A percentile compares a stretch with the other conserved stretches of the same genome.
These are phyloP conservation scores for Leucophenga varia DNA, from an alignment of 1,140 invertebrate genomes.

Conservation along the genomic window DNA sequence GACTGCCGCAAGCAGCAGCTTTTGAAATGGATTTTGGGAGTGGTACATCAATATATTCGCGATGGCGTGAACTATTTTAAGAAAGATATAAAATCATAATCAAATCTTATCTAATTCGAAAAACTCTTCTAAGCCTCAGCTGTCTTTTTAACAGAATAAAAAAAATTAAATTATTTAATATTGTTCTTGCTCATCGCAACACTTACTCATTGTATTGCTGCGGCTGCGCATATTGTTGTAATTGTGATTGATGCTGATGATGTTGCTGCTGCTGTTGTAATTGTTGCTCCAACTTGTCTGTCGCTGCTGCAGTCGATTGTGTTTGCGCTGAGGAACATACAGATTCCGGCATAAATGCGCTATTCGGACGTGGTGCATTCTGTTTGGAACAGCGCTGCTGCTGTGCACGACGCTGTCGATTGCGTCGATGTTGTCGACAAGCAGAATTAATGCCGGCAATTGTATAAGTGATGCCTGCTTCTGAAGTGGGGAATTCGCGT, in stretches of 20 bases:
- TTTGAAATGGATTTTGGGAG: constrained; percentile 53
- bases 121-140: no score
- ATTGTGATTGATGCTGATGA: constrained; percentile 40
- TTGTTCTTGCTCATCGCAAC: neutral
- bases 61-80: constrained; percentile 24
- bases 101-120: no score
- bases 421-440: constrained; percentile 36
- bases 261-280: constrained; percentile 37
- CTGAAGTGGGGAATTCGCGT: constrained; percentile 48
- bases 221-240: constrained; percentile 33
- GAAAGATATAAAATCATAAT: no score
- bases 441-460: constrained; percentile 36
- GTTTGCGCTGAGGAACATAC: constrained; percentile 48
- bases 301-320: constrained; percentile 47
- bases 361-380: constrained; percentile 24
- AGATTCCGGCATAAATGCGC: constrained; percentile 46
- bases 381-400: constrained; percentile 39
- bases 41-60: constrained; percentile 56
- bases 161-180: no score
- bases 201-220: constrained; percentile 50
- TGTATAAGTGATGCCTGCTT: constrained; percentile 48
- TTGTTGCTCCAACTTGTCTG: constrained; percentile 48
- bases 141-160: no score
- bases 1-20: constrained; percentile 26
- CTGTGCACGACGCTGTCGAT: constrained; percentile 36